phyloP scores from a whole-genome alignment of 1,140 invertebrate genomes.

The Pseudomyrmex flavicornis region DNA sequence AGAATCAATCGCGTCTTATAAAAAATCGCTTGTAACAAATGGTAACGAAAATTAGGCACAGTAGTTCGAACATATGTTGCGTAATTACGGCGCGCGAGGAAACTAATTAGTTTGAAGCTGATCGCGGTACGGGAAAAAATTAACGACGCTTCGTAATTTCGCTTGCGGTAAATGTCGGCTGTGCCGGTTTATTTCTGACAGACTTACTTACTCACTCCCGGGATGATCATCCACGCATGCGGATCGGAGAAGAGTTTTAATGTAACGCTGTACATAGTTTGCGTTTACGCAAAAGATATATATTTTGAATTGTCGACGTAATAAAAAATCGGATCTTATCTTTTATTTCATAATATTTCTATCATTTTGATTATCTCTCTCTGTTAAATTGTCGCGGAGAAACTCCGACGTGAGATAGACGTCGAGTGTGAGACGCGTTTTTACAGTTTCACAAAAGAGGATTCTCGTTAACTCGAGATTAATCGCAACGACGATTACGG shows the following conservation, averaged over 20 bases:
- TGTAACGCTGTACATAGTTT: not conserved
- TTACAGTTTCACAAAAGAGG: too few relatives aligned
- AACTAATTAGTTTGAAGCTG: slow-evolving; percentile 13
- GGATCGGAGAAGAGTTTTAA: not conserved
- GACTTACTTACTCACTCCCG: slow-evolving; percentile 16
- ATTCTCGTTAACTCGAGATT: too few relatives aligned
- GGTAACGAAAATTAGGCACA: too few relatives aligned
- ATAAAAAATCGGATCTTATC: not conserved
- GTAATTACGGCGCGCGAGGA: not conserved
- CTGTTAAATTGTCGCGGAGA: not conserved
- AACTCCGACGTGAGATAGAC: not conserved
- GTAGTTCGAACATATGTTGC: slow-evolving; percentile 17
- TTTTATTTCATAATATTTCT: not conserved
- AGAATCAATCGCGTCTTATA: too few relatives aligned
- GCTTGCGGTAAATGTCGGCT: slow-evolving; percentile 1
- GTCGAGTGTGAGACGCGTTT: not conserved
- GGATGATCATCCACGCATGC: slow-evolving; percentile 1
- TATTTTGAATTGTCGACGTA: not conserved
- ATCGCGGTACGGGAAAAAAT: slow-evolving; percentile 1
- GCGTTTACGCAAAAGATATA: too few relatives aligned
- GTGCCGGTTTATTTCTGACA: slow-evolving; percentile 30
- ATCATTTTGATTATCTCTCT: not conserved
- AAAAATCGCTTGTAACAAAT: too few relatives aligned
- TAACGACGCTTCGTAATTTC: slow-evolving; percentile 26
- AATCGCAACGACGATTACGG: too few relatives aligned